phyloP scores from a whole-genome alignment of 1,140 invertebrate genomes.

The Andrena cerasifolii region DNA sequence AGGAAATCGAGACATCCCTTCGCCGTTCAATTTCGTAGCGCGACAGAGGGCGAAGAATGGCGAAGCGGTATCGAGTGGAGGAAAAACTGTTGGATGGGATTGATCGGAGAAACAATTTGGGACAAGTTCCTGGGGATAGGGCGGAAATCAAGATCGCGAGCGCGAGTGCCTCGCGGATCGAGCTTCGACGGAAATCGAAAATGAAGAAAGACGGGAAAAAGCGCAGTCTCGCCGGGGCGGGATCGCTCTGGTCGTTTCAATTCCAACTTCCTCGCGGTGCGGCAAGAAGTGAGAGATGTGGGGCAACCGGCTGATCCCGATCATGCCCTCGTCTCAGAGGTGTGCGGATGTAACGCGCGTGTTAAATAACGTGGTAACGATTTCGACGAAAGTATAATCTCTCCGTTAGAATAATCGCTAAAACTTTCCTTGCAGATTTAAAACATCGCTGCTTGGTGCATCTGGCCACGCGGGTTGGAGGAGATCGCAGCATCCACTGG shows the following conservation, averaged over 20 bases:
- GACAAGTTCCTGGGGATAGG: constrained; percentile 8
- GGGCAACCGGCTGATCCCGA: too few relatives aligned
- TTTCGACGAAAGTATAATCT: too few relatives aligned
- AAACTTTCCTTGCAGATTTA: too few relatives aligned
- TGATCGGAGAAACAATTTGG: constrained; percentile 18
- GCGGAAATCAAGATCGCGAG: constrained; percentile 5
- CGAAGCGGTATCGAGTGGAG: not conserved
- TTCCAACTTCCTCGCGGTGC: not conserved
- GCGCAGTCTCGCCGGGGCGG: not conserved
- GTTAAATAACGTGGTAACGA: too few relatives aligned
- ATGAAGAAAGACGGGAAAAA: constrained; percentile 15
- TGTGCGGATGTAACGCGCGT: too few relatives aligned
- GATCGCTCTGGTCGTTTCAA: not conserved
- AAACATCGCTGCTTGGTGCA: too few relatives aligned
- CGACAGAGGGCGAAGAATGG: not conserved
- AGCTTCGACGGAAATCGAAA: constrained; percentile 12
- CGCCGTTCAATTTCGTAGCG: not conserved
- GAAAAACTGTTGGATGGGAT: not conserved
- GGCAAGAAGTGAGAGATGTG: not conserved
- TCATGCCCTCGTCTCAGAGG: too few relatives aligned
- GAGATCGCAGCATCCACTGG: too few relatives aligned
- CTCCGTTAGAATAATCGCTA: too few relatives aligned
- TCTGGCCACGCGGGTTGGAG: too few relatives aligned
- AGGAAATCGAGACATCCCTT: not conserved
- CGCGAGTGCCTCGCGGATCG: not conserved